Evolutionary conservation across 2,797 vertebrate genomes (phyloP).

Genomic region (Strix occidentalis): DNA sequence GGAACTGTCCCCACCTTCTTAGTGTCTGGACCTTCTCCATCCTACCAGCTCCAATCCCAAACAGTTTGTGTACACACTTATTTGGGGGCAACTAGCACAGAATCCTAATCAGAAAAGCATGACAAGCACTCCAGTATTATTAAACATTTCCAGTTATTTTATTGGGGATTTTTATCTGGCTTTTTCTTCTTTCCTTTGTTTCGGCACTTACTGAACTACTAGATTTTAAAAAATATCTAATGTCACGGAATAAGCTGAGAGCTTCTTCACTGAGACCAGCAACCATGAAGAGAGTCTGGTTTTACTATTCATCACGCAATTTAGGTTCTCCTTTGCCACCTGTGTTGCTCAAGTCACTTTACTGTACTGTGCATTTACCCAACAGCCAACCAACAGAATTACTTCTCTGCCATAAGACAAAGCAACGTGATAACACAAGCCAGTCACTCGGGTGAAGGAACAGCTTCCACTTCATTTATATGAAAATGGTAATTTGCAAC

Average conservation of each 20-base stretch:
- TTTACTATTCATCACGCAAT: neutral
- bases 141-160: neutral
- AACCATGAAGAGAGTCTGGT: neutral
- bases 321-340: neutral
- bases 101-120: neutral
- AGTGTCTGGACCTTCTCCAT: neutral
- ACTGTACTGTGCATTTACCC: neutral
- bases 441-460: neutral
- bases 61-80: neutral
- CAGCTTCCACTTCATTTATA: neutral
- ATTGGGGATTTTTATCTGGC: neutral
- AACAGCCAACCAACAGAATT: neutral
- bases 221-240: neutral
- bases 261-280: neutral
- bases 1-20: neutral
- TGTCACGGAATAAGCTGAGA: neutral
- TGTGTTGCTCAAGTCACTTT: neutral
- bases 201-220: neutral
- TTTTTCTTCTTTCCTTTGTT: neutral
- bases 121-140: neutral
- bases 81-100: neutral
- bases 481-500: neutral
- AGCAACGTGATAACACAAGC: neutral
- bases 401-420: neutral
- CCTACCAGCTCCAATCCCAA: neutral